Percentiles rank a stretch among this genome's conserved stretches.
phyloP scores from a whole-genome alignment of 1,140 invertebrate genomes.

The Pristionchus pacificus region DNA sequence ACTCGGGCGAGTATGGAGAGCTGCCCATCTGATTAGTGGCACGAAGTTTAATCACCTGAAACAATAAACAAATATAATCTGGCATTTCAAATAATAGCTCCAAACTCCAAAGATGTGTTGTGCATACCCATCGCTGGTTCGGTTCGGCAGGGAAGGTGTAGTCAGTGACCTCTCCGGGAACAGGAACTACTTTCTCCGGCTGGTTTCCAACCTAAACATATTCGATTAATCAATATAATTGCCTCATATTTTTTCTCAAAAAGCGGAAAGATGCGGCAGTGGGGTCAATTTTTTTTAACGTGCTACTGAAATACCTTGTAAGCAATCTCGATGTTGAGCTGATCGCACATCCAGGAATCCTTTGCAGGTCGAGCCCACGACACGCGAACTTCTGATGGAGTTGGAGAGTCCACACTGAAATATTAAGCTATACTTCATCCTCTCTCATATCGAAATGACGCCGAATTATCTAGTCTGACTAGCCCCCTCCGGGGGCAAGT shows the following conservation, averaged over 20 bases:
- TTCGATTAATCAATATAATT: too few species aligned
- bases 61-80: too few species aligned
- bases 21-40: constrained; percentile 48
- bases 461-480: too few species aligned
- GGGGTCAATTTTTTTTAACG: background rate
- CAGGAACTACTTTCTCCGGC: constrained; percentile 49
- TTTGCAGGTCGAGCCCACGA: constrained; percentile 54
- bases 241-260: too few species aligned
- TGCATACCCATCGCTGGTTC: constrained; percentile 52
- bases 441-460: too few species aligned
- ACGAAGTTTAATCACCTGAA: constrained; percentile 48
- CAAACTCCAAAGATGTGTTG: too few species aligned
- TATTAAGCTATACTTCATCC: too few species aligned
- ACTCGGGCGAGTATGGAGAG: constrained; percentile 48
- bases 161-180: constrained; percentile 52
- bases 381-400: constrained; percentile 53
- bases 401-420: constrained; percentile 46
- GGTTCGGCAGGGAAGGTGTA: constrained; percentile 57
- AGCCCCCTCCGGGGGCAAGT: too few species aligned
- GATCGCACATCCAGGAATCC: constrained; percentile 53
- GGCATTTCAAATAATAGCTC: too few species aligned
- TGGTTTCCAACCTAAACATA: constrained; percentile 39
- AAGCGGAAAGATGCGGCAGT: too few species aligned
- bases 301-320: constrained; percentile 27
- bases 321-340: constrained; percentile 52